Evolutionary conservation across 2,113 vertebrate genomes (phyloP).

Genomic region (Elephantulus edwardii): DNA sequence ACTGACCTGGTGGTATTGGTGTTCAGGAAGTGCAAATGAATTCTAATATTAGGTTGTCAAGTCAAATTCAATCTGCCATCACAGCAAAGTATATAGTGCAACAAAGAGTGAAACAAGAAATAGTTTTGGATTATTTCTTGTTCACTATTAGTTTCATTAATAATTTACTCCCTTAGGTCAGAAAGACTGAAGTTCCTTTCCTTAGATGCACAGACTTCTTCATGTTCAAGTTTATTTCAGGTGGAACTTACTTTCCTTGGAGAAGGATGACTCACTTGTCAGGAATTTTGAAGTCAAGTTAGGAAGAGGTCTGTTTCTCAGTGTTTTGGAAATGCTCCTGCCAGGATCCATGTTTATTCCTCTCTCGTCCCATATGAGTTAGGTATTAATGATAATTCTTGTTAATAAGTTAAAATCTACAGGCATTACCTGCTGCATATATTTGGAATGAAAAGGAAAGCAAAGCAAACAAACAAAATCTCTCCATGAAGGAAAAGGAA

Average conservation of each 20-base stretch:
- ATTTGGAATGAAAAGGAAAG: conserved; percentile 51
- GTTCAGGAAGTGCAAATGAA: conserved; percentile 13
- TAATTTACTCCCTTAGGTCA: background rate
- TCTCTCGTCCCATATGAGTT: conserved; percentile 29
- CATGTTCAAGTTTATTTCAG: conserved; percentile 66
- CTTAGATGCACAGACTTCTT: conserved; percentile 15
- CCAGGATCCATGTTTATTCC: conserved; percentile 34
- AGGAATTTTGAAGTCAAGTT: conserved; percentile 66
- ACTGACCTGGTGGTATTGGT: background rate
- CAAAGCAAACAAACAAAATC: background rate
- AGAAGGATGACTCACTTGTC: conserved; percentile 57
- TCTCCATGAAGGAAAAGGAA: conserved; percentile 9
- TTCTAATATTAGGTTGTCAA: conserved; percentile 42
- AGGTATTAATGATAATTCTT: conserved; percentile 30
- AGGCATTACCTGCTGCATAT: background rate
- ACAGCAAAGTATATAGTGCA: background rate
- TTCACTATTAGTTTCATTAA: background rate
- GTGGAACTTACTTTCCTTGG: conserved; percentile 55
- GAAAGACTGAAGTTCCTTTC: background rate
- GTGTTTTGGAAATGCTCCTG: conserved; percentile 56
- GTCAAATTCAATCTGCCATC: conserved; percentile 42
- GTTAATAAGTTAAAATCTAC: conserved; percentile 46
- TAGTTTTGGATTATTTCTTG: conserved; percentile 27
- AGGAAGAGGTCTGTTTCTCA: conserved; percentile 61
- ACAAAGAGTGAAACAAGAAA: conserved; percentile 23